Evolutionary conservation across 2,888 invertebrate species (phyloP), one percentile per base, ranked within the genome.

Genomic region (Idaea straminata): DNA sequence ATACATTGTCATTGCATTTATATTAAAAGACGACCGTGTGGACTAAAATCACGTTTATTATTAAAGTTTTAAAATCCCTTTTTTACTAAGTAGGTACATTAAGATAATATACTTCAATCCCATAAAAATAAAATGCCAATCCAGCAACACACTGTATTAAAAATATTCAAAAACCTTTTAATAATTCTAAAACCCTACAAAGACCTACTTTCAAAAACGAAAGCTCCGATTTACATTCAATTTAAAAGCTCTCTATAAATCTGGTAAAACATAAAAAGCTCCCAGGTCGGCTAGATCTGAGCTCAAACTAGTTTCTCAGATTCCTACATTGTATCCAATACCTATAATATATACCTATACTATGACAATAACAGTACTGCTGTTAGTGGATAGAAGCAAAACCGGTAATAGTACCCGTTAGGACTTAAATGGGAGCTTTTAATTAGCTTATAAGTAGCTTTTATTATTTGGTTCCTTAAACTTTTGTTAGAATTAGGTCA

Each of bases 211-310:
- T 47, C 47, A 47, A 47, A 25, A 47, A 47, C 47, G 47, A 47
- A 47, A 47, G 47, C 13, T 13, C 47, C 1, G 3, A 2, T 47
- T 10, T 13, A 47, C 47, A 47, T 47, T 47, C 47, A 47, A 13
- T 47, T 6, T 47, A 47, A 36, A 47, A 47, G 47, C 47, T 47
- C 47, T 7, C 47, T 47, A 47, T 47, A 47, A 47, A 47, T 47
- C 47, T 47, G 47, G 47, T 47, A 47, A 47, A 47, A 47, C 47
- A 47, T 47, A 47, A 47, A 47, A 47, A 47, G 47, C 47, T 47
- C 10, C 47, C 10, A 47, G 47, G 47, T 47, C 47, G 47, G 47
- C 47, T 47, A 47, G 47, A 47, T 47, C 47, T 47, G 47, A 47
- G 47, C 47, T 47, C 47, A 47, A 47, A 47, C 47, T 47, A 6